Base-by-base conservation (phyloP, 2,888 invertebrate species). In the Leptogaster cylindrica region DNA sequence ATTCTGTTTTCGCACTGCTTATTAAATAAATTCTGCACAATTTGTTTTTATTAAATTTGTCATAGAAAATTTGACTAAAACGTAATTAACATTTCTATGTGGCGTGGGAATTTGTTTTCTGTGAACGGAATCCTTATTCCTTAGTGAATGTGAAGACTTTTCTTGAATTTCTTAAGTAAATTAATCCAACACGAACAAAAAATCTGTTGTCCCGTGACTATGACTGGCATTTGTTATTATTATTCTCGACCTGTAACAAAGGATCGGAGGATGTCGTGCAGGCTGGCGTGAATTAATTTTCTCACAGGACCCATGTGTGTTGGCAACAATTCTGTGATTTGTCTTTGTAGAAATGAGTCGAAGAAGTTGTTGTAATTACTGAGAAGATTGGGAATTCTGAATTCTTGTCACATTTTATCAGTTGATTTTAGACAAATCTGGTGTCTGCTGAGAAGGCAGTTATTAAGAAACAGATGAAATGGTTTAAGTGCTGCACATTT, bases 351-450 rank as follows among this genome's bases (percentile, higher is more conserved):
- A 39, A 39, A 39, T 39, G n/a, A 39, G 39, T 3, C 12, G 10
- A 10, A 39, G n/a, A 14, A 39, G n/a, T n/a, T n/a, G 6, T 39
- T 14, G 39, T 39, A 39, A 39, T 39, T 39, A 39, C 12, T 39
- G 39, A 39, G 39, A 8, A 31, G 31, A 7, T 39, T 3, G 4
- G n/a, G 12, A 39, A 39, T 39, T 10, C 12, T 10, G 39, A 39
- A 39, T 39, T 14, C 39, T 39, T 39, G 39, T 39, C 39, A 39
- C 39, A 39, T 39, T 31, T 31, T 31, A 31, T 31, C 31, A 31
- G 39, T 39, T 39, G 4, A 10, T 39, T 3, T 10, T 39, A 10
- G 3, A 39, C 39, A 39, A 10, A 10, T 10, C 12, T 7, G 3
- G 12, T 39, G 39, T 39, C n/a, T 4, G 12, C 39, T 12, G 39